Conservation (phyloP, 2,113 vertebrate species). For the Neoarius graeffei region DNA sequence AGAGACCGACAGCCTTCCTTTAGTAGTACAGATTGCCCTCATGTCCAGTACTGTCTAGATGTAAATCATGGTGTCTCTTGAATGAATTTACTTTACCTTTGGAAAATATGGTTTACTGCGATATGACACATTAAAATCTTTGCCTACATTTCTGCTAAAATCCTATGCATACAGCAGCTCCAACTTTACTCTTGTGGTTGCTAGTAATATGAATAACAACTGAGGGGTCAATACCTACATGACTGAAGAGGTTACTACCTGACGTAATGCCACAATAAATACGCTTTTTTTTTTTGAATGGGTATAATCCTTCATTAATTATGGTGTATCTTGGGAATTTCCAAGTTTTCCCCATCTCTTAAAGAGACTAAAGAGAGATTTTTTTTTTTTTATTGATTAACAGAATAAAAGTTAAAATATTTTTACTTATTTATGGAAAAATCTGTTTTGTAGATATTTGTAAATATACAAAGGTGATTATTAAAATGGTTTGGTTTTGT, state of each 20-base stretch:
- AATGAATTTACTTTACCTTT: neutral
- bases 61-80: neutral
- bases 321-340: conserved; percentile 36
- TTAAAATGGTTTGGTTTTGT: conserved; percentile 72
- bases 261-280: conserved; percentile 35
- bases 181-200: conserved; percentile 6
- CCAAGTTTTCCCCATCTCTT: conserved; percentile 33
- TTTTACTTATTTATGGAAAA: conserved; percentile 72
- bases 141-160: neutral
- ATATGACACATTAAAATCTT: neutral
- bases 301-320: conserved; percentile 43
- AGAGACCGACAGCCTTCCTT: too few relatives aligned
- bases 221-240: conserved; percentile 40
- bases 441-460: conserved; percentile 76
- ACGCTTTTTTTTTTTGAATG: conserved; percentile 8
- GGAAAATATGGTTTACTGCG: neutral
- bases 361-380: conserved; percentile 26
- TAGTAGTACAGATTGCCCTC: neutral
- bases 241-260: conserved; percentile 29
- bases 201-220: conserved; percentile 10
- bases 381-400: conserved; percentile 24
- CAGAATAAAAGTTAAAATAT: conserved; percentile 31
- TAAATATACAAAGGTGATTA: conserved; percentile 74
- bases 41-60: neutral
- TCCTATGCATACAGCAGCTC: conserved; percentile 15